phyloP scores from a whole-genome alignment of 1,140 invertebrate species.

The Dinoponera quadriceps region DNA sequence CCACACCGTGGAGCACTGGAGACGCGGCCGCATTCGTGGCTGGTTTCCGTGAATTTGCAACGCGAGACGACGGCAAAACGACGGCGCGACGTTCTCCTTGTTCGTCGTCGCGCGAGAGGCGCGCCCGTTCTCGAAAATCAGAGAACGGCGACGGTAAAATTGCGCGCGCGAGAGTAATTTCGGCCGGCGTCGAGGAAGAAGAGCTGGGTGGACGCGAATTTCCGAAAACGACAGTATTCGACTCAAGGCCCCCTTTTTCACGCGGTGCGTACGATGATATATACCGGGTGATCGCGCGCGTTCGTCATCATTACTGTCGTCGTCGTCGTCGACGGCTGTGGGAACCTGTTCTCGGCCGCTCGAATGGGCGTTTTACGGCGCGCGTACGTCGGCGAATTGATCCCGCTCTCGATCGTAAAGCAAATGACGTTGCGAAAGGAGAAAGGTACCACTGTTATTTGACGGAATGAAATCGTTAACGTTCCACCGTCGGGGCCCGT shows the following conservation, averaged over 20 bases:
- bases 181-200: no score
- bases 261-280: constrained; percentile 13
- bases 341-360: constrained; percentile 64
- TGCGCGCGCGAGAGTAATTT: constrained; percentile 39
- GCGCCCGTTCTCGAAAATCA: constrained; percentile 37
- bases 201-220: background rate
- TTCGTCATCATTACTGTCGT: background rate
- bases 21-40: constrained; percentile 26
- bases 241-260: background rate
- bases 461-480: constrained; percentile 68
- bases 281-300: background rate
- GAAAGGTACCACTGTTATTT: constrained; percentile 66
- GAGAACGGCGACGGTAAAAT: constrained; percentile 49
- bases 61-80: constrained; percentile 45
- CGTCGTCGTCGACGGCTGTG: constrained; percentile 31
- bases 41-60: constrained; percentile 52
- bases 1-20: constrained; percentile 36
- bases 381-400: constrained; percentile 67
- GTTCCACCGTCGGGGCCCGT: constrained; percentile 42
- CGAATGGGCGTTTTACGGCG: constrained; percentile 67
- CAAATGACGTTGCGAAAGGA: constrained; percentile 65
- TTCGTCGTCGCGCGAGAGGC: constrained; percentile 27
- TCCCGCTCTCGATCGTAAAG: constrained; percentile 69
- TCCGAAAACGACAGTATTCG: background rate
- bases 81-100: constrained; percentile 44